Conservation (phyloP, 2,113 vertebrate species). For the Halcyon senegalensis region DNA sequence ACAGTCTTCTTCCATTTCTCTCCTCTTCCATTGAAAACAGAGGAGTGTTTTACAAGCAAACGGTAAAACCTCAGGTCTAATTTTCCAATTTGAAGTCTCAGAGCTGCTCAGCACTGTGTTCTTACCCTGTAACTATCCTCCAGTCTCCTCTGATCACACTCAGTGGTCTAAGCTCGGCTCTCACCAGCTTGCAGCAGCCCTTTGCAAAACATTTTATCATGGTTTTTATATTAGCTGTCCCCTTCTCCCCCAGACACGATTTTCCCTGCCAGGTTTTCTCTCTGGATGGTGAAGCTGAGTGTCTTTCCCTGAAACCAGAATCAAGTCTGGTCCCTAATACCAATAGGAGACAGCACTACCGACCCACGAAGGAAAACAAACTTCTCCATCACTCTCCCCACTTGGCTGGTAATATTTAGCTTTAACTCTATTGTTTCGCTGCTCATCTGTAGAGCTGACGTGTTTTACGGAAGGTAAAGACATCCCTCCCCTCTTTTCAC, state of each 20-base stretch:
- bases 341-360: background rate
- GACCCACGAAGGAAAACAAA: background rate
- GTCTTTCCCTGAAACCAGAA: background rate
- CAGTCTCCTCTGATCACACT: background rate
- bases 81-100: conserved; percentile 23
- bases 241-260: background rate
- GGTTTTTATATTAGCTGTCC: background rate
- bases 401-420: background rate
- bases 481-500: background rate
- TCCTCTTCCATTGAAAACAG: background rate
- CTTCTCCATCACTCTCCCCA: background rate
- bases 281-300: background rate
- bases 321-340: background rate
- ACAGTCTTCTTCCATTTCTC: background rate
- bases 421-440: background rate
- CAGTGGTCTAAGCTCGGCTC: background rate
- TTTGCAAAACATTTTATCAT: background rate
- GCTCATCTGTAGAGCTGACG: background rate
- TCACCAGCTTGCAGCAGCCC: background rate
- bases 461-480: background rate
- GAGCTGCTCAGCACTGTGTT: background rate
- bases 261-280: background rate
- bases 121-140: conserved; percentile 13
- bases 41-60: background rate
- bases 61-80: background rate